Base-by-base conservation (phyloP, 2,797 vertebrate genomes). In the Tachyglossus aculeatus region DNA sequence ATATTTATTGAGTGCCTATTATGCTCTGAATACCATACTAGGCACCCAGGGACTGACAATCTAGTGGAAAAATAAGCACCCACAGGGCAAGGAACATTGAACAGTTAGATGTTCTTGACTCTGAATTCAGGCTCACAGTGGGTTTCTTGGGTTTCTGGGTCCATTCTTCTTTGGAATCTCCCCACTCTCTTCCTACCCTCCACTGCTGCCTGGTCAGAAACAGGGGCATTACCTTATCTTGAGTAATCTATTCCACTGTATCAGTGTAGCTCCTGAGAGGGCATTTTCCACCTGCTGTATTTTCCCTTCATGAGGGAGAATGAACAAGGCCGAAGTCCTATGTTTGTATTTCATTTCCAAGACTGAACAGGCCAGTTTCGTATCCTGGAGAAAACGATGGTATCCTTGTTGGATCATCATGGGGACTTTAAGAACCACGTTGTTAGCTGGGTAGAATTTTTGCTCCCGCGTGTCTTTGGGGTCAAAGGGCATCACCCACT, bases 271-370 rank as follows among this genome's bases (percentile, higher is more conserved):
- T 68, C 78, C 78, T 31, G 53, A 76, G 34, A 88, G 60, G 57
- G 64, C 69, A 4, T 50, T 51, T 72, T 89, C 86, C 32, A 86
- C 73, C 58, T 84, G 79, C 36, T 81, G 60, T 77, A 83, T 73
- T 60, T 84, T 84, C 33, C 87, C 87, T 14, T 67, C 25, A 12
- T 78, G n/a, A n/a, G n/a, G n/a, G n/a, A n/a, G n/a, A n/a, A n/a
- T n/a, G n/a, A n/a, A n/a, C n/a, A n/a, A n/a, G n/a, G n/a, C n/a
- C n/a, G n/a, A n/a, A n/a, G n/a, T n/a, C n/a, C n/a, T n/a, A n/a
- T n/a, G n/a, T n/a, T n/a, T n/a, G n/a, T n/a, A n/a, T n/a, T n/a
- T n/a, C n/a, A n/a, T n/a, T n/a, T n/a, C n/a, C n/a, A n/a, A n/a
- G n/a, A n/a, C n/a, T n/a, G n/a, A n/a, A n/a, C n/a, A n/a, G n/a